Conservation (phyloP, 2,113 vertebrate species). For the Marmota flaviventris region DNA sequence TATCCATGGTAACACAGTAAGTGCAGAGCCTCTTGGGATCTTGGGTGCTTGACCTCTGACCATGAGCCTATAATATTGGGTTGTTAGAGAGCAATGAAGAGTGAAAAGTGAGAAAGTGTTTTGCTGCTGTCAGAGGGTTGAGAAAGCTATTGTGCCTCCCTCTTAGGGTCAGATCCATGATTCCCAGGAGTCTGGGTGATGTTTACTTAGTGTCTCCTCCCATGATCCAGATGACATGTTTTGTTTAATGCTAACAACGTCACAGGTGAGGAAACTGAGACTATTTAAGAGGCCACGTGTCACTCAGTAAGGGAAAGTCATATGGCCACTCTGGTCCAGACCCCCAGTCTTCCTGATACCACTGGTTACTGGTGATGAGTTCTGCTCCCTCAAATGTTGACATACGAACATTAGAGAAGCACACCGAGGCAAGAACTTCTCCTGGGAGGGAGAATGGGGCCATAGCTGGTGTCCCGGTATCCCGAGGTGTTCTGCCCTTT, state of each 20-base stretch:
- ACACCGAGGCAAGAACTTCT: too few species aligned
- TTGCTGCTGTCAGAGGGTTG: background rate
- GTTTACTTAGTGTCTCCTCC: background rate
- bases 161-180: background rate
- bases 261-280: background rate
- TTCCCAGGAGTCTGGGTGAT: background rate
- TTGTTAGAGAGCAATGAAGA: background rate
- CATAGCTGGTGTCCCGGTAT: too few species aligned
- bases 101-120: background rate
- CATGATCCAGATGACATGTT: background rate
- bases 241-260: background rate
- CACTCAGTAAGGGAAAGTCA: background rate
- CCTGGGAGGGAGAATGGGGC: too few species aligned
- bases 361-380: too few species aligned
- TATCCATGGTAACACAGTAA: background rate
- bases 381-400: too few species aligned
- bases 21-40: background rate
- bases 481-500: too few species aligned
- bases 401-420: too few species aligned
- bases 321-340: background rate
- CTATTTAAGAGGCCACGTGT: background rate
- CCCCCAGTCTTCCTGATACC: accelerated
- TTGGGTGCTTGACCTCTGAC: background rate
- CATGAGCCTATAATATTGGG: background rate
- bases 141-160: background rate